Evolutionary conservation across 2,888 invertebrate species (phyloP).

Genomic region (Campopleginae sp.): DNA sequence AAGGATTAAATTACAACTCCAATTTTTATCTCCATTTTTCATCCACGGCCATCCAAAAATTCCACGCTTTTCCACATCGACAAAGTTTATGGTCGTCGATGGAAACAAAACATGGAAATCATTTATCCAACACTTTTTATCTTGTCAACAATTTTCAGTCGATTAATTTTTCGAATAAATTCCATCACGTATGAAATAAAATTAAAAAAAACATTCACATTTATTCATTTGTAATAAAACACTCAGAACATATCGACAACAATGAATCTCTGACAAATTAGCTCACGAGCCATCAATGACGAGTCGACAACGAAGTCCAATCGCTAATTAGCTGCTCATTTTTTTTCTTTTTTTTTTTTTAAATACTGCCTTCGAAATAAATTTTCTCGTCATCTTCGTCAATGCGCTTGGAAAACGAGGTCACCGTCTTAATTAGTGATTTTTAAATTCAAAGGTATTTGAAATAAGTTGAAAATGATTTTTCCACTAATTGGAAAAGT

Average conservation of each 20-base stretch:
- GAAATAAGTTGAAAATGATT: not conserved
- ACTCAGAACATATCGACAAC: not conserved
- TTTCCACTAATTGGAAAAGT: not conserved
- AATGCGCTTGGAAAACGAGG: not conserved
- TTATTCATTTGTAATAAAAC: not conserved
- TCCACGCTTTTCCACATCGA: not conserved
- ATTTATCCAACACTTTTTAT: not conserved
- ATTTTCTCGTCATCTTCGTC: not conserved
- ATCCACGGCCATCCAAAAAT: not conserved
- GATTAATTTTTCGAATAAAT: not conserved
- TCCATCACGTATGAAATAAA: not conserved
- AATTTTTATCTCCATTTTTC: not conserved
- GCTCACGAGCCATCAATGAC: not conserved
- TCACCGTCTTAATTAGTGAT: not conserved
- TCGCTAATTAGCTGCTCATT: not conserved
- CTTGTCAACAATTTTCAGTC: not conserved
- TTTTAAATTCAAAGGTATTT: not conserved
- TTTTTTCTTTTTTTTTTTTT: not conserved
- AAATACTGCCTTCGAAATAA: not conserved
- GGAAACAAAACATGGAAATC: not conserved
- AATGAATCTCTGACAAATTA: not conserved
- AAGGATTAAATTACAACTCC: not conserved
- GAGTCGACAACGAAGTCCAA: not conserved
- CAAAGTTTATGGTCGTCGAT: not conserved
- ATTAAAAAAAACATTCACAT: constrained; percentile 1